Percentiles rank a stretch among this genome's conserved stretches.
These are phyloP conservation scores for Megamerina dolium DNA, from an alignment of 2,888 invertebrate genomes.

Conservation along the genomic window DNA sequence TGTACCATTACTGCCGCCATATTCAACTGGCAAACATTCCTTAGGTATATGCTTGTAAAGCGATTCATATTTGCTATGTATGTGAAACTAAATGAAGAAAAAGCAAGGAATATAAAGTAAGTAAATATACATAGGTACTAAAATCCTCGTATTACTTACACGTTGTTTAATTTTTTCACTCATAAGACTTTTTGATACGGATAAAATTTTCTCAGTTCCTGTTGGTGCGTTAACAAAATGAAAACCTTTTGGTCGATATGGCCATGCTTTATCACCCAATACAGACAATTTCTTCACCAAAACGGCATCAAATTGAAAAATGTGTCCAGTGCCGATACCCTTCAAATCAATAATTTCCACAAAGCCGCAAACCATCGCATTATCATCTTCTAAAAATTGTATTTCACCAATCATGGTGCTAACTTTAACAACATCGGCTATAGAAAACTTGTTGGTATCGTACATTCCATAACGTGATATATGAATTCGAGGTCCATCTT, in stretches of 20 bases:
- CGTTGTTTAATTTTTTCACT: slow-evolving; percentile 59
- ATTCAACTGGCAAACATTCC: slow-evolving; percentile 59
- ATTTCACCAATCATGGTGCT: slow-evolving; percentile 59
- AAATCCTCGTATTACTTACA: slow-evolving; percentile 47
- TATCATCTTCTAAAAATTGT: slow-evolving; percentile 59
- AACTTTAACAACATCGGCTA: slow-evolving; percentile 54
- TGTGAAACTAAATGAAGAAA: slow-evolving; percentile 40
- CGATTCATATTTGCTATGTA: slow-evolving; percentile 54
- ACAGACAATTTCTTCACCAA: slow-evolving; percentile 57
- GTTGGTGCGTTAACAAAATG: slow-evolving; percentile 58
- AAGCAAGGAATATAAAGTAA: slow-evolving; percentile 11
- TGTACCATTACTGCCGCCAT: slow-evolving; percentile 59
- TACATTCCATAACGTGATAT: slow-evolving; percentile 54
- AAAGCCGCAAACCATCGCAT: slow-evolving; percentile 55
- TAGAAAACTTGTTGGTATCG: slow-evolving; percentile 50
- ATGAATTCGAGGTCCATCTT: slow-evolving; percentile 52
- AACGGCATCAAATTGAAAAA: slow-evolving; percentile 58
- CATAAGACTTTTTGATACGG: slow-evolving; percentile 56
- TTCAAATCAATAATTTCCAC: slow-evolving; percentile 57
- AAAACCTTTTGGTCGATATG: slow-evolving; percentile 57
- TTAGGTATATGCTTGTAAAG: slow-evolving; percentile 58
- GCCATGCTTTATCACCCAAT: slow-evolving; percentile 57
- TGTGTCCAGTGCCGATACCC: slow-evolving; percentile 53
- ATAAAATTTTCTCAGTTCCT: slow-evolving; percentile 56
- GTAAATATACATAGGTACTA: not conserved